Conservation (phyloP, 1,140 invertebrate genomes). For the Chironomus striatipennis region DNA sequence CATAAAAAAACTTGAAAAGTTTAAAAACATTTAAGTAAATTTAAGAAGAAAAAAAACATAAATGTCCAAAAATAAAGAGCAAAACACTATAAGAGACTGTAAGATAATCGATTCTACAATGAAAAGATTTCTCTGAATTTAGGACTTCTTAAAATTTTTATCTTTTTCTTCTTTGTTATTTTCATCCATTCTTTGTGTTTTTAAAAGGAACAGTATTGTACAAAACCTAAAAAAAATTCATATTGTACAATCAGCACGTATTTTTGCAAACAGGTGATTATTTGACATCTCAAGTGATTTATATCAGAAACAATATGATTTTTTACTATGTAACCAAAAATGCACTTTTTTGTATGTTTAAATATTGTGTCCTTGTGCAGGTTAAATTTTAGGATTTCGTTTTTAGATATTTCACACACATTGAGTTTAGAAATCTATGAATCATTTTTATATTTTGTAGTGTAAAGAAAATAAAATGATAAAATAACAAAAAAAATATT, state of each 20-base stretch:
- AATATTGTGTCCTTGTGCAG: too few species aligned
- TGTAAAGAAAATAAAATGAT: too few species aligned
- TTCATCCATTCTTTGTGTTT: background rate
- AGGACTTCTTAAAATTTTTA: background rate
- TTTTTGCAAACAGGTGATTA: conserved; percentile 21
- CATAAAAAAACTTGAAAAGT: too few species aligned
- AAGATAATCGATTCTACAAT: conserved; percentile 5
- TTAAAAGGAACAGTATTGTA: background rate
- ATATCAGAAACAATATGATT: background rate
- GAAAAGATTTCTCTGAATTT: conserved; percentile 23
- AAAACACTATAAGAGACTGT: background rate
- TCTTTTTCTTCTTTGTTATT: background rate
- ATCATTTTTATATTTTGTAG: too few species aligned
- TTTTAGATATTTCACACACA: too few species aligned
- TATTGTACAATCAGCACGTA: background rate
- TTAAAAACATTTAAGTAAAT: too few species aligned
- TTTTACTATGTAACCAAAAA: too few species aligned
- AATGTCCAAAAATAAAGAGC: background rate
- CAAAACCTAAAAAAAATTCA: background rate
- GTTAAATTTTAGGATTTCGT: too few species aligned
- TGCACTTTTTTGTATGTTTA: too few species aligned
- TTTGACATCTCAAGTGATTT: conserved; percentile 12
- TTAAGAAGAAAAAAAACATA: background rate
- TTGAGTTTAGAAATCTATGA: too few species aligned
- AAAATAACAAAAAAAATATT: too few species aligned